Evolutionary conservation across 2,888 invertebrate genomes (phyloP).

Genomic region (Pardosa pseudoannulata): DNA sequence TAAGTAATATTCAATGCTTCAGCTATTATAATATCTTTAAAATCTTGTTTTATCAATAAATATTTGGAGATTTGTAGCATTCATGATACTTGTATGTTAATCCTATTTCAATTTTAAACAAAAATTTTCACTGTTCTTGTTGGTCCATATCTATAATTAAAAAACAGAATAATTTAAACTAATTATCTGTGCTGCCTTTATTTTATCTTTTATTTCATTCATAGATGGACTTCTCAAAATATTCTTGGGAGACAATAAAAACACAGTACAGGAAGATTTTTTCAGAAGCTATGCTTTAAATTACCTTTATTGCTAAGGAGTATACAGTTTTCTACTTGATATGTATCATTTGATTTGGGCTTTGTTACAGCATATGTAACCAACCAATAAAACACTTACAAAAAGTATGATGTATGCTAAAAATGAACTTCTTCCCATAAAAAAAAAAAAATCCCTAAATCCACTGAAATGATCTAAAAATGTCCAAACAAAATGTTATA

Average conservation of each 20-base stretch:
- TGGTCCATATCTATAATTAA: too few species aligned
- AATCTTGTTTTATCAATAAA: too few species aligned
- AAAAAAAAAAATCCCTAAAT: not conserved
- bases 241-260: slow-evolving; percentile 45
- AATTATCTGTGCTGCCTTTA: too few species aligned
- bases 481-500: not conserved
- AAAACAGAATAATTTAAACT: too few species aligned
- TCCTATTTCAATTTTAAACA: too few species aligned
- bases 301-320: slow-evolving; percentile 15
- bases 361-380: slow-evolving; percentile 15
- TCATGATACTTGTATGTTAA: too few species aligned
- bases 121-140: too few species aligned
- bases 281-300: not conserved
- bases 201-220: too few species aligned
- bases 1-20: too few species aligned
- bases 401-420: not conserved
- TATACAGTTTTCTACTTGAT: slow-evolving; percentile 18
- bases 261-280: slow-evolving; percentile 8
- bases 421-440: not conserved
- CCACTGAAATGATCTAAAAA: not conserved
- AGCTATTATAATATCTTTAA: too few species aligned
- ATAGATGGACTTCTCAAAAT: slow-evolving; percentile 49
- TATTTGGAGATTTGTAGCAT: too few species aligned
- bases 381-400: not conserved
- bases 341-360: slow-evolving; percentile 17